Evolutionary conservation across 2,113 vertebrate species (phyloP).

Genomic region (Pelecanoides urinatrix): DNA sequence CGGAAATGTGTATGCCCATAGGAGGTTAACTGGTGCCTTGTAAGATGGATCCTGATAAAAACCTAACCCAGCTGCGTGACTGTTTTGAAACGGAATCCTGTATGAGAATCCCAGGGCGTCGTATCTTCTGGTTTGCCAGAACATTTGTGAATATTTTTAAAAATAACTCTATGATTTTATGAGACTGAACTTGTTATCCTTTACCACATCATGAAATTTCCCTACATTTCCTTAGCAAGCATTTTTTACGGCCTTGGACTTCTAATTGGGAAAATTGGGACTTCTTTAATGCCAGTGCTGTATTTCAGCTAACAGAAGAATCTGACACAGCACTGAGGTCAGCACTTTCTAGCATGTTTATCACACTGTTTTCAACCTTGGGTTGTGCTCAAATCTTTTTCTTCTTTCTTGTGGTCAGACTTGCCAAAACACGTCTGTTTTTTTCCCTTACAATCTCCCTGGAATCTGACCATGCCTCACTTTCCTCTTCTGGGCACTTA

Average conservation of each 20-base stretch:
- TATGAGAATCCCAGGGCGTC: background rate
- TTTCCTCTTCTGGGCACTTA: background rate
- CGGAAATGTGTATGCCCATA: slow-evolving; percentile 12
- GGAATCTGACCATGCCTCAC: background rate
- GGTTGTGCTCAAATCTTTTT: background rate
- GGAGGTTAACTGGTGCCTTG: slow-evolving; percentile 30
- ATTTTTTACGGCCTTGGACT: slow-evolving; percentile 15
- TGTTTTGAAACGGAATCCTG: background rate
- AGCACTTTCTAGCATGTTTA: slow-evolving; percentile 24
- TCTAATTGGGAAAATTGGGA: slow-evolving; percentile 51
- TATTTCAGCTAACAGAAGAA: slow-evolving; percentile 44
- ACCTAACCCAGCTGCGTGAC: background rate
- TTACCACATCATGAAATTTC: background rate
- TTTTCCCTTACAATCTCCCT: background rate
- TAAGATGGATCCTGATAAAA: slow-evolving; percentile 15
- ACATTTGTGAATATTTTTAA: background rate
- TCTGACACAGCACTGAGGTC: slow-evolving; percentile 20
- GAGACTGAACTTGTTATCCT: background rate
- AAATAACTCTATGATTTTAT: background rate
- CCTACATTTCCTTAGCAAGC: background rate
- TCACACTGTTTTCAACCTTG: background rate
- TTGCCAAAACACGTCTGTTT: background rate
- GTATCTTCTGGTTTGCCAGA: background rate
- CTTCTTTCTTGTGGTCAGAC: background rate
- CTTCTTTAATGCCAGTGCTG: background rate